Evolutionary conservation across 1,140 invertebrate species (phyloP), one percentile per base, ranked within the genome.

Genomic region (Eupristina koningsbergeri): DNA sequence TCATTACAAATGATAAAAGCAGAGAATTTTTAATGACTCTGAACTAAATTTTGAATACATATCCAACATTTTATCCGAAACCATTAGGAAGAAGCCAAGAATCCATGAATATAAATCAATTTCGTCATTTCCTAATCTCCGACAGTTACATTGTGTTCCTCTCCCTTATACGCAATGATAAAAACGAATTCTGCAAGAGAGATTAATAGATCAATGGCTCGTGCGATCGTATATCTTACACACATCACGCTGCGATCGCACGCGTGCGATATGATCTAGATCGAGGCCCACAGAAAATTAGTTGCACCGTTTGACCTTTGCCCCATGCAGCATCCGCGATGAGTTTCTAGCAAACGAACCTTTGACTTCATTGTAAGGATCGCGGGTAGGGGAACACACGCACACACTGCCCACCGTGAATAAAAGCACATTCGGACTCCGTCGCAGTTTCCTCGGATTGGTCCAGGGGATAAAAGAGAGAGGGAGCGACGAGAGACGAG

Each of bases 391-490:
- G 47, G 73, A 26, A 45, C n/a, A n/a, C n/a, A n/a, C n/a, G 19
- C 19, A 17, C 15, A 45, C 6, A 39, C 22, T 3, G 45, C n/a
- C 26, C 31, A 13, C 15, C 41, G 36, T 45, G 53, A 67, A 79
- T 79, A 79, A 79, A 79, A 79, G 77, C 63, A 29, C n/a, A 53
- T 17, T 19, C n/a, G 0, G 31, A 26, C 15, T 11, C 31, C 29
- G 67, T n/a, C 67, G 78, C 34, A 77, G 29, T 77, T 36, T n/a
- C 22, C 0, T 69, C 50, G 31, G 64, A 80, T 80, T 71, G 78
- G 78, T 53, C n/a, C 34, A 36, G 63, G 45, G 45, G 31, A 31
- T 50, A 29, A 74, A 78, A 63, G 58, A 15, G 5, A n/a, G n/a
- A n/a, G n/a, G n/a, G n/a, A n/a, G n/a, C n/a, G n/a, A n/a, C n/a